Evolutionary conservation across 1,140 invertebrate species (phyloP), one percentile per base, ranked within the genome.

Genomic region (Bradynema listronoti): DNA sequence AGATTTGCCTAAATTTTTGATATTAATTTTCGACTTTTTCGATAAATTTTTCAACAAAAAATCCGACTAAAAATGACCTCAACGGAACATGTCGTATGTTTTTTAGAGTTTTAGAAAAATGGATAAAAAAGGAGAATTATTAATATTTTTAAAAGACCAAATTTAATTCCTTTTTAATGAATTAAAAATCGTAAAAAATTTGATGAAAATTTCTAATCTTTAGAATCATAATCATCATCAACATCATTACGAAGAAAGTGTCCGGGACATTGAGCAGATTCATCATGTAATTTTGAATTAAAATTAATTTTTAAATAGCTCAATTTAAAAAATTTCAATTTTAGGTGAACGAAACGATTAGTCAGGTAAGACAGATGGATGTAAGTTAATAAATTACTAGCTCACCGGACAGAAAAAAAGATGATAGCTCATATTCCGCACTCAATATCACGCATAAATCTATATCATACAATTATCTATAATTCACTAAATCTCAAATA

Each of bases 221-320:
- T n/a, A n/a, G n/a, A n/a, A n/a, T n/a, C n/a, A n/a, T n/a, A n/a
- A n/a, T n/a, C n/a, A 16, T 54, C 27, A 24, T 32, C 22, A 56
- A 14, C 56, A 59, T 14, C 39, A 43, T 29, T 52, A 60, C 2
- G 61, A 63, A 53, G 61, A 63, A 41, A 65, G 32, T 24, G 52
- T 63, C 19, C 61, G 61, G 25, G 59, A 63, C 22, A 61, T 63
- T 45, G 61, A 63, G 24, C 59, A 63, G 22, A 65, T 63, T 56
- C 58, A 61, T 33, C 61, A 63, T 52, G 61, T 63, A 65, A 63
- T 16, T 49, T 16, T 14, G 46, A 24, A 36, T n/a, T 16, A n/a
- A 29, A 24, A 32, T 50, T 24, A 50, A 25, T 24, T 16, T 50
- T 25, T 50, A 29, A 50, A 50, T 19, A 50, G 3, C 27, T 4